Evolutionary conservation across 2,797 vertebrate species (phyloP).

Genomic region (Tympanoctomys barrerae): DNA sequence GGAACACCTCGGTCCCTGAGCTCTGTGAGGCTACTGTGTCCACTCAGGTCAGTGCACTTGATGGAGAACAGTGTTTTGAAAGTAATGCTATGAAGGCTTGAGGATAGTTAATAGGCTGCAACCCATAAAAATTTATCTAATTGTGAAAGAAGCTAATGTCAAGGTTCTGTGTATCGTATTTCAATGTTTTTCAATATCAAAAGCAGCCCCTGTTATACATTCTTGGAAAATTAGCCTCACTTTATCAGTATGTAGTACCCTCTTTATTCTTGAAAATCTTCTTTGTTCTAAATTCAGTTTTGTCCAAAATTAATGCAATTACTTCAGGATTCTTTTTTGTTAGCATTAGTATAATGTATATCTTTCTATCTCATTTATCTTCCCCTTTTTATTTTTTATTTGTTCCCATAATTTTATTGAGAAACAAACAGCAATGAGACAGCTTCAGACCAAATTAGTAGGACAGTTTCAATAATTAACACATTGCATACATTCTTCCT

Average conservation of each 20-base stretch:
- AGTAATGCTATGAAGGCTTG: neutral
- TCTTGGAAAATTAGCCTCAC: neutral
- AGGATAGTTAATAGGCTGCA: neutral
- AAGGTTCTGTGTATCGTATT: neutral
- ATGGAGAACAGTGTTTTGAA: neutral
- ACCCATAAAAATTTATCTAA: neutral
- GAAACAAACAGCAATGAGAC: too few relatives aligned
- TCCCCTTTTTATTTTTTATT: neutral
- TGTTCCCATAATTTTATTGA: too few relatives aligned
- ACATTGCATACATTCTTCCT: too few relatives aligned
- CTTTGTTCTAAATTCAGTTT: conserved; percentile 13
- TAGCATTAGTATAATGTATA: neutral
- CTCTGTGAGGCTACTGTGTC: neutral
- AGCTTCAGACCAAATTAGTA: too few relatives aligned
- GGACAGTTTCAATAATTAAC: too few relatives aligned
- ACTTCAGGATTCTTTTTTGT: neutral
- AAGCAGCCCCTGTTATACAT: neutral
- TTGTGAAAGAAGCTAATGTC: neutral
- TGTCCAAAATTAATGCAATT: neutral
- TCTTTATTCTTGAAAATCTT: conserved; percentile 14
- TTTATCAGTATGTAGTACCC: neutral
- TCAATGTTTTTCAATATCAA: conserved; percentile 7
- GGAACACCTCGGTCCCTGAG: too few relatives aligned
- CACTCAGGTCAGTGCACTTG: neutral
- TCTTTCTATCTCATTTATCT: neutral